A percentile compares a stretch with the other conserved stretches of the same genome.
phyloP scores from a whole-genome alignment of 2,113 vertebrate genomes.

The Anhinga rufa region DNA sequence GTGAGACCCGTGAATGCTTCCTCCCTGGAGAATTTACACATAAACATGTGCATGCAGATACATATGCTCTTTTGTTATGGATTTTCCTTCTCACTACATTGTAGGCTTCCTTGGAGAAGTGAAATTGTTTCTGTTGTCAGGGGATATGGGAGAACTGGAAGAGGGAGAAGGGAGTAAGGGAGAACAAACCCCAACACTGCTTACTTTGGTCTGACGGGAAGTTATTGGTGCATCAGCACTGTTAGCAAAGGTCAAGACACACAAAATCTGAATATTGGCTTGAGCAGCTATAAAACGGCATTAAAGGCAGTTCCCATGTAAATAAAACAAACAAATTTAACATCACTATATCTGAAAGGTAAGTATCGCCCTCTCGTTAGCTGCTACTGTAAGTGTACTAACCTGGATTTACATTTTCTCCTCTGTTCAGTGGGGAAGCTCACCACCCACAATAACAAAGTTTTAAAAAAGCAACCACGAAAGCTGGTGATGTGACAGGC shows the following conservation, averaged over 20 bases:
- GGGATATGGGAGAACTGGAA: neutral
- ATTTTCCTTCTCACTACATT: conserved; percentile 4
- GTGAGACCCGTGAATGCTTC: neutral
- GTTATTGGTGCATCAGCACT: neutral
- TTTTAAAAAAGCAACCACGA: neutral
- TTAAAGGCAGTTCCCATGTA: neutral
- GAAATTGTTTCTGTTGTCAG: neutral
- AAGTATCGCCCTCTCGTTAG: neutral
- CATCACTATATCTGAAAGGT: neutral
- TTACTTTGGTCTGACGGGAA: neutral
- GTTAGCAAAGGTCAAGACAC: neutral
- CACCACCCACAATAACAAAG: neutral
- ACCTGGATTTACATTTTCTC: neutral
- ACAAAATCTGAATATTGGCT: neutral
- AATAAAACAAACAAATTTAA: neutral
- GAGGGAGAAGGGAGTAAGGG: neutral
- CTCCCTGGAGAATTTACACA: conserved; percentile 45
- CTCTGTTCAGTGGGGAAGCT: neutral
- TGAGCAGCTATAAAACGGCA: neutral
- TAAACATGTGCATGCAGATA: conserved; percentile 11
- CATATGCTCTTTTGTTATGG: neutral
- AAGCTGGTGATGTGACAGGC: neutral
- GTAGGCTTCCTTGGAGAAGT: neutral
- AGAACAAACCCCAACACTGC: neutral
- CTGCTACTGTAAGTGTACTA: neutral